Evolutionary conservation across 1,140 invertebrate genomes (phyloP), one percentile per base, ranked within the genome.

Genomic region (Sipha flava): DNA sequence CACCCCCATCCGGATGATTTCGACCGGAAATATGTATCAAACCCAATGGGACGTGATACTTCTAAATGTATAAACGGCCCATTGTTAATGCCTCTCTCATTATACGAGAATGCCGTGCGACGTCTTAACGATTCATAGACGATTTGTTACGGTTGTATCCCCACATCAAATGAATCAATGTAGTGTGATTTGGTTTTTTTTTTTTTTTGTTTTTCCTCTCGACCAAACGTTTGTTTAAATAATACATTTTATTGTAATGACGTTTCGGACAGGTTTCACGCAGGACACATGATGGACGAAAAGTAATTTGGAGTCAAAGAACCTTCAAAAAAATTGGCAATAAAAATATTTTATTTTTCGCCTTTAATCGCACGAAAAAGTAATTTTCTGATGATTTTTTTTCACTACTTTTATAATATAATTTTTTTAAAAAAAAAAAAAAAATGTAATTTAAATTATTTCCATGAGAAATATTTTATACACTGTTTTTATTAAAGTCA

Each of bases 401-500:
- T 14, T 66, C 40, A 40, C 40, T 66, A 40, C 40, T 66, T 14
- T 21, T 40, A 66, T 6, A 37, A 62, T 31, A n/a, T 40, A 66
- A n/a, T 54, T 14, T 57, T n/a, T 64, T 64, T 26, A 7, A 59
- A 59, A 37, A 64, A 68, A 68, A n/a, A n/a, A n/a, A n/a, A n/a
- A n/a, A n/a, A n/a, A n/a, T n/a, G 68, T 72, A 47, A 72, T 72
- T 72, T 72, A 72, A 72, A 72, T 52, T 72, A 72, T 49, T 72
- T 47, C 45, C 68, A 49, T 4, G 16, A 72, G 45, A 23, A 49
- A 72, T 72, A 72, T 72, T 49, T 18, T 72, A 49, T 72, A 52
- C 9, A n/a, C 21, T 26, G 31, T 10, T 47, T 72, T 49, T 72
- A 47, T 72, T 29, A 29, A 72, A 72, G 68, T 72, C 26, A n/a